Evolutionary conservation across 1,140 invertebrate genomes (phyloP), one percentile per base, ranked within the genome.

Genomic region (Bombyx mandarina): DNA sequence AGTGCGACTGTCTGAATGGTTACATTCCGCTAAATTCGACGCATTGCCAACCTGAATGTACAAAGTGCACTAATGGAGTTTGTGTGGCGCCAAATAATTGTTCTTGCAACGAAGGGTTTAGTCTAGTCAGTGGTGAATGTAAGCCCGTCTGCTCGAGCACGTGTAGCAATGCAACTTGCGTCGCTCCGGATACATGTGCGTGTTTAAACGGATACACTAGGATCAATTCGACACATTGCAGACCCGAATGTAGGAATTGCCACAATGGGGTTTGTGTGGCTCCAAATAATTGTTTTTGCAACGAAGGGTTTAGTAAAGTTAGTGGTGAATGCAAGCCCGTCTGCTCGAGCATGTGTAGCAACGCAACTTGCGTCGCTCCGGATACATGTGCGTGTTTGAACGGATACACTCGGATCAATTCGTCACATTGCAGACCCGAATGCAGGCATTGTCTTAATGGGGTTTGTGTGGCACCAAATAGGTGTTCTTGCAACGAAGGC

Each of bases 241-340:
- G 18, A 7, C 52, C 60, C 4, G 82, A 66, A 79, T 90, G 45
- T 69, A 77, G 71, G 7, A 18, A 54, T 1, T 68, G 66, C 26
- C 8, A 43, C 1, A 90, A 92, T 64, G 91, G 91, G 10, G 73
- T 84, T 7, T 93, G 91, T 63, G 75, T 88, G 3, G 86, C 82
- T n/a, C 92, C 92, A 0, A 89, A 91, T 52, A 82, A 84, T 44
- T 93, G 92, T 54, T 72, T 64, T 1, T 91, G 90, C 63, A 68
- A 78, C 8, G 52, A 58, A 6, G 89, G 89, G 0, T 90, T 86
- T 51, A 6, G 22, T 51, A 54, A 57, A 55, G 57, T 0, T 18
- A 18, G 8, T 65, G 46, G 8, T 2, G 35, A 57, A 0, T 89
- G 88, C 49, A 45, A 48, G 45, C 63, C 60, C 43, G 50, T 57